Base-by-base conservation (phyloP, 2,113 vertebrate genomes). In the Elaphurus davidianus region DNA sequence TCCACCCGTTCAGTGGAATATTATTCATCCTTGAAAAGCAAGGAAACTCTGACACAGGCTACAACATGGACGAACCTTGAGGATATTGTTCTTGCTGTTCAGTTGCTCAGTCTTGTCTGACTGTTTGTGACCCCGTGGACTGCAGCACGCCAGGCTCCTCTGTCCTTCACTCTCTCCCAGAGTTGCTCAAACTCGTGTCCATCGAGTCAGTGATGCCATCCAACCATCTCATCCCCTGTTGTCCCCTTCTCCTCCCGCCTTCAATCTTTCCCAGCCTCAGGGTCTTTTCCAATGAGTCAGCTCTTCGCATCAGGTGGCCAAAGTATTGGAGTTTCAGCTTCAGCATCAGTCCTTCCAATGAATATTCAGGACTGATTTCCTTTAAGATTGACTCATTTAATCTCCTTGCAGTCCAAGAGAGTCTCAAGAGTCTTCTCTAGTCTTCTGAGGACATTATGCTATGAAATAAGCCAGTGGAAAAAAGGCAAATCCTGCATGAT, bases 1-100 rank as follows among this genome's bases (percentile, higher is more conserved):
- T 10, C 36, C 30, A 1, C 45, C 28, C 3, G 0, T 10, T 6
- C 3, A 11, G 14, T 2, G 40, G 74, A 36, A 2, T 19, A 21
- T 5, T n/a, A 17, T 3, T 59, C 74, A 28, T 6, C 43, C 27
- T 60, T 36, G 27, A 45, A 62, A 81, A 15, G 27, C 16, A 15
- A 57, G 52, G 50, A 4, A 1, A 33, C 23, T 21, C 36, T 76
- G 27, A 33, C 50, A 30, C 17, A 8, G 19, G 17, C 36, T 54
- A 7, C 36, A 3, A 10, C 67, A 2, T 10, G 13, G 0, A 11
- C 4, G 19, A 9, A 25, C 28, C 54, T 25, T 25, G 71, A 78
- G 36, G 71, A 57, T 13, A n/a, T 59, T 27, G 55, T 40, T 13
- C 67, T 13, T 3, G 67, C 40, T 43, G 6, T 43, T 43, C 40